Base-by-base conservation (phyloP, 2,797 vertebrate species). In the Scolopax bukidnonensis region DNA sequence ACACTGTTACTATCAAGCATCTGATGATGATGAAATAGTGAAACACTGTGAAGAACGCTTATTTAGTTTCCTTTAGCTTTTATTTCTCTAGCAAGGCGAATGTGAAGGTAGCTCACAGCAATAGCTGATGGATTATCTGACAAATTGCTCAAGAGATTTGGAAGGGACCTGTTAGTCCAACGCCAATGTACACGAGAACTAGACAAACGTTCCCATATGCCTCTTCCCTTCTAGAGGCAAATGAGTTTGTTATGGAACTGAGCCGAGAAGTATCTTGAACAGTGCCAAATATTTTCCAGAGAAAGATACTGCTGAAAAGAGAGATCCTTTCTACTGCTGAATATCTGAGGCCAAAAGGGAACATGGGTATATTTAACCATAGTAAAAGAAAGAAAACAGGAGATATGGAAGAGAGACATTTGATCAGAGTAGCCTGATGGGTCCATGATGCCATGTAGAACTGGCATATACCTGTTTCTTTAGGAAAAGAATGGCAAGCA, bases 231-330 rank as follows among this genome's bases (percentile, higher is more conserved):
- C 73, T 69, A 95, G 53, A 86, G 69, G 38, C 45, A 91, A 90
- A 61, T 47, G 45, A 81, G 32, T 80, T 95, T 94, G 18, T 86
- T 78, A 75, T 88, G 83, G 87, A 90, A 18, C 69, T 86, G 65
- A 91, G 83, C 82, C 12, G 25, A 92, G 76, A 92, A 86, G 57
- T 93, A 86, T 16, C 47, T 19, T 59, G 25, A 75, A 47, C 18
- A 61, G 48, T 53, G 73, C 76, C 95, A 94, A 87, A 47, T 94
- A 91, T 69, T 95, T 95, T 93, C 68, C 75, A 89, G 53, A 74
- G 84, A 70, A 73, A 93, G 63, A 85, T 92, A 77, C 32, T 89
- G 23, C 48, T 77, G 53, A 91, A 76, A 91, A 88, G 61, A 94
- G 92, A 87, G 17, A 11, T 81, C 6, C 48, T 84, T 95, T 89